These are phyloP conservation scores for Aromia moschata DNA, from an alignment of 2,888 invertebrate genomes.

Conservation along the genomic window DNA sequence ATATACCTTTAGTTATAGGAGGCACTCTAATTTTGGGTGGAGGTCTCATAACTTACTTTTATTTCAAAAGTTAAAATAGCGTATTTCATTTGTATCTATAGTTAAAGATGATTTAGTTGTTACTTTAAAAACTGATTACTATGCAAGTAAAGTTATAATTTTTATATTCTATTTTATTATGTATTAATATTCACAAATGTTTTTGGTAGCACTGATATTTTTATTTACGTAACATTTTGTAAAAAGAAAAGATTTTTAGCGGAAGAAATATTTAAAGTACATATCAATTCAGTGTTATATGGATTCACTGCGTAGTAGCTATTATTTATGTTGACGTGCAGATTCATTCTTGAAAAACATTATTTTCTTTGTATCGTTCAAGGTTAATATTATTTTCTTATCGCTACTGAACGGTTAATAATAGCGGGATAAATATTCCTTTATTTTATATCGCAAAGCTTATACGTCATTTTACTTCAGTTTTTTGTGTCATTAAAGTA, in stretches of 20 bases:
- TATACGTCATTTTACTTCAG: no score
- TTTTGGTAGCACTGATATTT: conserved; percentile 52
- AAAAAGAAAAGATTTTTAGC: no score
- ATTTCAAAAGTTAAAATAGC: conserved; percentile 53
- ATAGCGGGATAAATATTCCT: no score
- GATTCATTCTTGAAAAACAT: no score
- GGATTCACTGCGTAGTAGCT: conserved; percentile 12
- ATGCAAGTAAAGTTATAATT: conserved; percentile 38
- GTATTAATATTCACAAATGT: conserved; percentile 51
- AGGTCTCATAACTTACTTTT: conserved; percentile 71
- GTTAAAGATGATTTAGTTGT: conserved; percentile 21
- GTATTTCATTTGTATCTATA: conserved; percentile 23
- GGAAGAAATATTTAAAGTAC: conserved; percentile 7
- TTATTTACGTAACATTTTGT: conserved; percentile 28
- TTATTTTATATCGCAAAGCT: no score
- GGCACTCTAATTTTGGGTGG: conserved; percentile 72
- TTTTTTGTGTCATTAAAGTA: no score
- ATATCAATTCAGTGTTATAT: conserved; percentile 24
- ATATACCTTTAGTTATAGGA: conserved; percentile 77
- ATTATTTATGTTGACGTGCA: no score
- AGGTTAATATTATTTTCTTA: not conserved
- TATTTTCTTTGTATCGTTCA: conserved; percentile 19
- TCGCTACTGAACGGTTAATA: no score
- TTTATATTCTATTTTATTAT: conserved; percentile 46
- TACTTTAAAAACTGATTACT: conserved; percentile 51